Evolutionary conservation across 2,888 invertebrate genomes (phyloP), one percentile per base, ranked within the genome.

Genomic region (Caenorhabditis auriculariae): DNA sequence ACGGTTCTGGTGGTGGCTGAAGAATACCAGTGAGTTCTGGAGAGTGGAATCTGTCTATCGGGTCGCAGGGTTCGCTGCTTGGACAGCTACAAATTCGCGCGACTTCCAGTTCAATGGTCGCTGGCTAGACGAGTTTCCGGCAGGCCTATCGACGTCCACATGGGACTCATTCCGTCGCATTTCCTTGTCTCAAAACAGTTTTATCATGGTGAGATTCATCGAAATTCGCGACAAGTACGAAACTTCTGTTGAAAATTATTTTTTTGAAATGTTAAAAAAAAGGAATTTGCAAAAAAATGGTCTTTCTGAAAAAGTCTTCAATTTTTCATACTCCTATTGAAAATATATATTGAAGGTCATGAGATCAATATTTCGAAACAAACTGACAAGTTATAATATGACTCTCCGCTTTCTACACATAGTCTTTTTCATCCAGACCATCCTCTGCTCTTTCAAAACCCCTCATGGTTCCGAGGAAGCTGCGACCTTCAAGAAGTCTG

Each of bases 391-490:
- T n/a, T n/a, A n/a, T n/a, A n/a, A n/a, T n/a, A n/a, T n/a, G n/a
- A n/a, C n/a, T n/a, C n/a, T n/a, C n/a, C n/a, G n/a, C n/a, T n/a
- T n/a, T n/a, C n/a, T n/a, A n/a, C n/a, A 19, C 23, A 23, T 37
- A 27, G 9, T 24, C 6, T 21, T 42, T 29, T 27, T 26, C 41
- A 45, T 45, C 26, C 47, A 69, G 69, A 65, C 1, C 56, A 71
- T 27, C 64, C 52, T 0, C 32, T 50, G 3, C 49, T 71, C n/a
- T 66, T 63, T 60, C 46, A 54, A 35, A 59, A 57, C 44, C 57
- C 66, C 9, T 57, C 45, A 12, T 72, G 72, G 69, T 72, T 45
- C 29, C 59, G 66, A n/a, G 72, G 72, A 9, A 60, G 53, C 19
- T 50, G 57, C n/a, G 60, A 64, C 44, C 42, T 62, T 6, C 49